Conservation (phyloP, 2,797 vertebrate species). For the Peromyscus nudipes region DNA sequence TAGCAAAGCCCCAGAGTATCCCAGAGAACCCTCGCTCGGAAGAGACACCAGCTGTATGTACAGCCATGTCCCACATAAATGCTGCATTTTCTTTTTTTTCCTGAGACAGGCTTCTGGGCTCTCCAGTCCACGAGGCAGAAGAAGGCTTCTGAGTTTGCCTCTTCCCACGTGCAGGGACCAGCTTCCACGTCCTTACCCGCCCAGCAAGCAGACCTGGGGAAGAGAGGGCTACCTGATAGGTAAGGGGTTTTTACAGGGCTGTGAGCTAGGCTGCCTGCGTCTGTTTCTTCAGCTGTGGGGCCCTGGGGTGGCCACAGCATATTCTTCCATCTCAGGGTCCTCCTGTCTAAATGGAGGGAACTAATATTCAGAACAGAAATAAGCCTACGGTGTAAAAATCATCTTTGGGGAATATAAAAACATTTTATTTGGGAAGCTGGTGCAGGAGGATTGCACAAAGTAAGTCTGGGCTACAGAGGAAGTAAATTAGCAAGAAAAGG, state of each 20-base stretch:
- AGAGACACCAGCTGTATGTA: background rate
- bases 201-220: background rate
- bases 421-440: background rate
- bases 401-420: slow-evolving; percentile 30
- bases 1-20: background rate
- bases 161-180: background rate
- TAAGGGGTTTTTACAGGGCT: background rate
- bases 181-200: background rate
- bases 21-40: background rate
- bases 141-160: slow-evolving; percentile 2
- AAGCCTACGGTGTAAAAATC: background rate
- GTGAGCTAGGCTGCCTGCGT: background rate
- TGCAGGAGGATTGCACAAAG: background rate
- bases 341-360: slow-evolving; percentile 3
- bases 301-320: background rate
- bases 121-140: background rate
- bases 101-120: slow-evolving; percentile 19
- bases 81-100: slow-evolving; percentile 39
- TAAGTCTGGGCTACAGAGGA: background rate
- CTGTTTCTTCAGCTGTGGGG: background rate
- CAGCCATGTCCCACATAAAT: background rate
- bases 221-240: background rate
- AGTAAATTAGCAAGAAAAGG: background rate
- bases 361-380: background rate
- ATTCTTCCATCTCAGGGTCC: background rate